Conservation (phyloP, 2,888 invertebrate species). For the Dascillus cervinus region DNA sequence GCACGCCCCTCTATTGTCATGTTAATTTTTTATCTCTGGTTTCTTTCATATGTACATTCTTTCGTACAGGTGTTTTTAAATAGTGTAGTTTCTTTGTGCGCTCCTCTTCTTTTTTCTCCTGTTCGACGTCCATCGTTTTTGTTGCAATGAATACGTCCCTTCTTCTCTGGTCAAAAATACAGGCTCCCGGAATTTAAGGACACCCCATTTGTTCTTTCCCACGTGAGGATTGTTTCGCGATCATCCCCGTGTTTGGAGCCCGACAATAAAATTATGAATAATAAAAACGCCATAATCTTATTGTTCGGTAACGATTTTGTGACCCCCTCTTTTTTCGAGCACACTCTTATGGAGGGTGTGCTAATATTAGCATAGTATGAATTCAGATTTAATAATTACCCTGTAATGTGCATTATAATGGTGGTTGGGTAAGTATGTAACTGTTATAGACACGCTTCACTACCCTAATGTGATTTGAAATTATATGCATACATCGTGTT, state of each 20-base stretch:
- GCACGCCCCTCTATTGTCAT: constrained; percentile 40
- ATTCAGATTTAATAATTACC: constrained; percentile 39
- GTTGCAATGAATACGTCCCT: constrained; percentile 1
- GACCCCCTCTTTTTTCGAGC: constrained; percentile 12
- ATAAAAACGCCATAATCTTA: constrained; percentile 32
- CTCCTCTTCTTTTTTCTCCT: neutral
- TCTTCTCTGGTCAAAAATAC: constrained; percentile 17
- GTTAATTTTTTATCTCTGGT: constrained; percentile 44
- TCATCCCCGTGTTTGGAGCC: no score
- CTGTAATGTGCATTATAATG: constrained; percentile 38
- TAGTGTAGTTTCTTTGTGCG: constrained; percentile 23
- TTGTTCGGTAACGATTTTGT: constrained; percentile 17
- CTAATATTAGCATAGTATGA: constrained; percentile 30
- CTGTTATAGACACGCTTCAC: constrained; percentile 20
- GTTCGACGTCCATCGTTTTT: neutral
- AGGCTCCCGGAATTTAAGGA: constrained; percentile 15
- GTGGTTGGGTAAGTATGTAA: constrained; percentile 26
- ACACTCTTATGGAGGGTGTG: constrained; percentile 24
- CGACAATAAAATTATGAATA: constrained; percentile 27
- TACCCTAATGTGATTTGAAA: no score
- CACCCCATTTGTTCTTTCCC: no score
- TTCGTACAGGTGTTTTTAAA: constrained; percentile 43
- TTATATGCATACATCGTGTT: no score
- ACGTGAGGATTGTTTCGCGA: no score
- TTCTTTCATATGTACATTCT: no score